Conservation (phyloP, 2,113 vertebrate species). For the Hirundichthys speculiger region DNA sequence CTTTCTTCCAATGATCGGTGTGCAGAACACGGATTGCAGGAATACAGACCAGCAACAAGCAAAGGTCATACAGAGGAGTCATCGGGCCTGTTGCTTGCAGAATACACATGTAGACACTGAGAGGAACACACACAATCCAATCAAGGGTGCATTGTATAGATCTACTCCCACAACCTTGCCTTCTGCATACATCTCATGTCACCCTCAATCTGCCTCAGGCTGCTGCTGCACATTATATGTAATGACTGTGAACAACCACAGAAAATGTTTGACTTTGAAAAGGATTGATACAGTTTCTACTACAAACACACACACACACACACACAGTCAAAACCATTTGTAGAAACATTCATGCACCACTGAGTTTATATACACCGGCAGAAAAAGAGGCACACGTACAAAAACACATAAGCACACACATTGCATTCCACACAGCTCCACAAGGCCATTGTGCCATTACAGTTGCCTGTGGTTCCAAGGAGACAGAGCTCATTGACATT, state of each 20-base stretch:
- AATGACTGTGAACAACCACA: constrained; percentile 22
- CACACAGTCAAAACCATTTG: constrained; percentile 29
- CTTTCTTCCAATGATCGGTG: constrained; percentile 53
- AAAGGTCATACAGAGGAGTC: constrained; percentile 67
- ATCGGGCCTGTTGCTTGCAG: constrained; percentile 21
- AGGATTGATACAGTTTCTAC: constrained; percentile 35
- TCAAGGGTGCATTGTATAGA: constrained; percentile 43
- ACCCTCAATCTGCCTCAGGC: constrained; percentile 21
- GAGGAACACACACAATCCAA: constrained; percentile 45
- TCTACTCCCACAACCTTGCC: constrained; percentile 30
- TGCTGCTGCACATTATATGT: constrained; percentile 19
- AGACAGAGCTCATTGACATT: constrained; percentile 74
- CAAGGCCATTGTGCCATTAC: constrained; percentile 54
- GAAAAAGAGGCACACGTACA: constrained; percentile 11
- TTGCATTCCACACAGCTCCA: constrained; percentile 26
- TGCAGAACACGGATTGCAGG: constrained; percentile 62
- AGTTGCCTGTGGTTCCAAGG: constrained; percentile 61
- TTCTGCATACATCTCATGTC: constrained; percentile 12
- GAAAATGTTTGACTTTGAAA: constrained; percentile 48
- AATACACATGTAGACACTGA: constrained; percentile 41
- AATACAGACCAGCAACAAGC: constrained; percentile 61
- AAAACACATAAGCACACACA: constrained; percentile 5
- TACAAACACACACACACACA: constrained; percentile 19
- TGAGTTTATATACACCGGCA: constrained; percentile 19
- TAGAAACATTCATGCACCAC: constrained; percentile 15